Percentiles rank a stretch among this genome's conserved stretches.
Conservation (phyloP, 2,888 invertebrate genomes). For the Dryobota labecula region DNA sequence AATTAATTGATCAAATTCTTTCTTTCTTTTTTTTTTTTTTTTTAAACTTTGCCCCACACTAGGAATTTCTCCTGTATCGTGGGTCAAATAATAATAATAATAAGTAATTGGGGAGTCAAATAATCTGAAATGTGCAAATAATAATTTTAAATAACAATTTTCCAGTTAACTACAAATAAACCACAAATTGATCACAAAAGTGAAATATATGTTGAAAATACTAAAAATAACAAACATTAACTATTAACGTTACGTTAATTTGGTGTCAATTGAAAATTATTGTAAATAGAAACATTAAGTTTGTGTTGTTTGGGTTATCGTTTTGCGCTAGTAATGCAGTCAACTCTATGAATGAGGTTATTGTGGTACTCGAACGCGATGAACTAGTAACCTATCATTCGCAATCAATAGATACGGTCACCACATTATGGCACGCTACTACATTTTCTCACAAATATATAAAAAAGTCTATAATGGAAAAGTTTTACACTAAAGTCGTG, state of each 20-base stretch:
- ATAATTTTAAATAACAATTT: conserved; percentile 38
- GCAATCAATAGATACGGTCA: conserved; percentile 49
- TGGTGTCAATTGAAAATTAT: conserved; percentile 27
- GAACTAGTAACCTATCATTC: conserved; percentile 50
- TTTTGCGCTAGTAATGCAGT: conserved; percentile 13
- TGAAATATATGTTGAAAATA: conserved; percentile 34
- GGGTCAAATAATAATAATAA: too few species aligned
- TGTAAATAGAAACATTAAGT: conserved; percentile 1
- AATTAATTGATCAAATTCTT: conserved; percentile 32
- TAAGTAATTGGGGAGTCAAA: conserved; percentile 32
- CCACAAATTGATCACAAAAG: conserved; percentile 39
- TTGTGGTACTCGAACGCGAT: conserved; percentile 31
- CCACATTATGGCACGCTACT: conserved; percentile 17
- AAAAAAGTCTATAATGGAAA: neutral
- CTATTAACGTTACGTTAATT: conserved; percentile 17
- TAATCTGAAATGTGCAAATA: conserved; percentile 37
- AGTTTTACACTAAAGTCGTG: neutral
- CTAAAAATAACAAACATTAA: conserved; percentile 24
- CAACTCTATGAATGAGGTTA: conserved; percentile 37
- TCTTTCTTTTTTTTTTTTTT: too few species aligned
- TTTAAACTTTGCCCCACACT: too few species aligned
- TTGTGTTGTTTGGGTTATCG: conserved; percentile 8
- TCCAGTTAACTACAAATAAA: conserved; percentile 35
- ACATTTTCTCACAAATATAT: conserved; percentile 12
- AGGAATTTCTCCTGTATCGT: too few species aligned